Base-by-base conservation (phyloP, 64 coral and sea anemone species). In the Montipora capricornis region DNA sequence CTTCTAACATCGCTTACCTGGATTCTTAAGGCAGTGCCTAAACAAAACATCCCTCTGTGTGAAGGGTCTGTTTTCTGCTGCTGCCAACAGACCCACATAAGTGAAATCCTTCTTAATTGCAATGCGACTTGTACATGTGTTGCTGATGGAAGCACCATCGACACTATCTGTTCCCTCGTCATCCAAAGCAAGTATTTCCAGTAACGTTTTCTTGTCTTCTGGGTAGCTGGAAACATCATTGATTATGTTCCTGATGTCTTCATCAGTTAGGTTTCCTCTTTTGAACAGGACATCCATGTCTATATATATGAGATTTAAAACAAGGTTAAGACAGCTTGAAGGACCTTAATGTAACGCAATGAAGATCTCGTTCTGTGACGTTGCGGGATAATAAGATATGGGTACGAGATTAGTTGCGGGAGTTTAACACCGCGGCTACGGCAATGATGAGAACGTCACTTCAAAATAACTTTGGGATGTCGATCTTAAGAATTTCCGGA, bases 201-300 rank as follows among this genome's bases (percentile, higher is more conserved):
- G 14, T 7, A 78, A 7, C 47, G 15, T 16, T 78, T 47, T 50
- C 46, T 7, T 47, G 12, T 78, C 45, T 1, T 78, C 17, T 17
- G 76, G 76, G 17, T 19, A 5, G 5, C 12, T 5, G 11, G 26
- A 26, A 19, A 78, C 19, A 46, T 78, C 76, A 12, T 6, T 17
- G 14, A 78, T 78, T 4, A 78, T 78, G 47, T 13, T 49, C 46
- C 17, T n/a, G 76, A 78, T 78, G 76, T 78, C 76, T 49, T 78
- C 76, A 8, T 48, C 76, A 6, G 46, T 49, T 4, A 78, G 4
- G 17, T 3, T 5, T 48, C 76, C 76, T 49, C 49, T 46, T 49
- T 78, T 78, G 2, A 78, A 14, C 47, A 78, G 15, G 47, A 45
- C 49, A 4, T 78, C 47, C 1, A 47, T 49, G 19, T 48, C 76